Base-by-base conservation (phyloP, 1,140 invertebrate species). In the Lasaia peninsularis region DNA sequence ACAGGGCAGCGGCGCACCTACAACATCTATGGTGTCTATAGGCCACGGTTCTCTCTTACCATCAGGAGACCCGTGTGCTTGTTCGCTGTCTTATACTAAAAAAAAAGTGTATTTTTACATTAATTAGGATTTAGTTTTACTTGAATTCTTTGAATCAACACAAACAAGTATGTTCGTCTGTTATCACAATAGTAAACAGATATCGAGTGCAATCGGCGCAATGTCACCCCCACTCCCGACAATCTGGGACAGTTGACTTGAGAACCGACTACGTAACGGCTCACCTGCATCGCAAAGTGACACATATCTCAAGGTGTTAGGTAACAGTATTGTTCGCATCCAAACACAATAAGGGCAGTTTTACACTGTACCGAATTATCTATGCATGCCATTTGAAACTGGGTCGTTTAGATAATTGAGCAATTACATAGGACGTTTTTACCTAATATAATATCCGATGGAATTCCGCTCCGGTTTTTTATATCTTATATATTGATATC, bases 321-420 rank as follows among this genome's bases (percentile, higher is more conserved):
- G 24, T 50, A 31, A 60, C n/a, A 58, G 56, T 52, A 53, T 61
- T 8, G 24, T 28, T 16, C 59, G 20, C 48, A 56, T 9, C 37
- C 52, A 35, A 16, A 12, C 50, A 50, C 52, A 21, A 56, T 56
- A 54, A 48, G 54, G 59, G 52, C 52, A 53, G 5, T 44, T 49
- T 56, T 60, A 32, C 50, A 59, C 50, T 50, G 28, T 53, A 53
- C 37, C 44, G 52, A 52, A 60, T 71, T 79, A 79, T 78, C 69
- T 73, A 73, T 68, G 67, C 69, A 73, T 63, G 74, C 70, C 68
- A 63, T 55, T 65, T 48, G 63, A 69, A 75, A 71, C 69, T 53
- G 74, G 70, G 67, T 60, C 74, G 62, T 62, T 57, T 60, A 59
- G 67, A 66, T 78, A 79, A 81, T 81, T 81, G 75, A 76, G 74